Base-by-base conservation (phyloP, 2,113 vertebrate species). In the Hylia prasina region DNA sequence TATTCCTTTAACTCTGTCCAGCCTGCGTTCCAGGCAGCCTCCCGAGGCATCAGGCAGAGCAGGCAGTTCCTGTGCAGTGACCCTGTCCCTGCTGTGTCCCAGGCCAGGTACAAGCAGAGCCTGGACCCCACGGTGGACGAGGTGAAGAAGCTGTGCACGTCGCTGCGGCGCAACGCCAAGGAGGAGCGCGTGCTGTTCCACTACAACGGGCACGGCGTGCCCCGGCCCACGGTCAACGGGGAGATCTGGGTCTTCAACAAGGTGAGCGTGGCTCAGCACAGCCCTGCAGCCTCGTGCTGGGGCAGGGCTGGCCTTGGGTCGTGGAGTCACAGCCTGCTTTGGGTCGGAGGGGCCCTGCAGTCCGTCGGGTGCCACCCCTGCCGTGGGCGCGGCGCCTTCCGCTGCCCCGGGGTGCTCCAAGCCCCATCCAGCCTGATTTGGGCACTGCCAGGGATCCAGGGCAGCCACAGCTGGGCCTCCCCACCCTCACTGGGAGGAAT, bases 191-290 rank as follows among this genome's bases (percentile, higher is more conserved):
- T 99, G 15, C 98, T 99, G 81, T 99, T 99, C 97, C 99, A 99
- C 98, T 99, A 99, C 98, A 99, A 99, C 1, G 99, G 99, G n/a
- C 99, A 99, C 6, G 99, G 99, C 2, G 99, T 99, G 39, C 99
- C 99, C 44, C 97, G 99, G 82, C 99, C 99, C 30, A 99, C 99
- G 0, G 99, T 99, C 63, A 99, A 99, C 6, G 99, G 99, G 2
- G 99, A 99, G 98, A 99, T 99, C 97, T 99, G 99, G 99, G 99
- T 99, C 95, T 99, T 99, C 97, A 99, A 99, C 80, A 99, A 99
- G 99, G 99, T 99, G 92, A 6, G 97, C 83, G 4, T 33, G 19
- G 47, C 28, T 33, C 31, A 27, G 56, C 81, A 4, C 48, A 2
- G 37, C 40, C 25, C 54, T 3, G 14, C 2, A 14, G 47, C 2